Conservation (phyloP, 1,140 invertebrate genomes). For the Solenopsis invicta region DNA sequence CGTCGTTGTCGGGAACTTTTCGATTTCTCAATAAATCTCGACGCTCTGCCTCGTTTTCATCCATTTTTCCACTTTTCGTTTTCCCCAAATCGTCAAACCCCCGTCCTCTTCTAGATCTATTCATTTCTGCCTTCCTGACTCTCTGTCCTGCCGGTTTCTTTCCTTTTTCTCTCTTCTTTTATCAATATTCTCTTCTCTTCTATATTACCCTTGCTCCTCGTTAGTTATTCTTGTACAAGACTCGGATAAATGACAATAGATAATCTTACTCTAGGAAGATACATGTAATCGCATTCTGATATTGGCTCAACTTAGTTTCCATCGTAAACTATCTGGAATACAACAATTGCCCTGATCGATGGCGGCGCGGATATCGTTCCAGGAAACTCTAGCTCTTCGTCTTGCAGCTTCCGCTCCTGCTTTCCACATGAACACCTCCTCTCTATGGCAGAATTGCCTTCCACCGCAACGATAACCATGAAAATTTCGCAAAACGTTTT, state of each 20-base stretch:
- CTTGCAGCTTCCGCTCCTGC: slow-evolving; percentile 23
- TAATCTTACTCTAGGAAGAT: background rate
- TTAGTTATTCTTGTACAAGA: background rate
- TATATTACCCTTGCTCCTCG: background rate
- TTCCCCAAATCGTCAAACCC: slow-evolving; percentile 8
- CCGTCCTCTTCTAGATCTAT: background rate
- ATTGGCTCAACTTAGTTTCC: slow-evolving; percentile 5
- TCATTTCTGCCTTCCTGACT: background rate
- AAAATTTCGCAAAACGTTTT: slow-evolving; percentile 44
- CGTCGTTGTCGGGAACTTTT: slow-evolving; percentile 71
- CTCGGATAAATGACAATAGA: background rate
- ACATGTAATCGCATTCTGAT: background rate
- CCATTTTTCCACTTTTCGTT: background rate
- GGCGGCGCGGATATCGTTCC: slow-evolving; percentile 22
- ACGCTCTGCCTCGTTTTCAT: slow-evolving; percentile 57
- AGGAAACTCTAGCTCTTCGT: slow-evolving; percentile 42
- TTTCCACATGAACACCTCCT: slow-evolving; percentile 20
- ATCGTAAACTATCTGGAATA: slow-evolving; percentile 38
- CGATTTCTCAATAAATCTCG: slow-evolving; percentile 77
- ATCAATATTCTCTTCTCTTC: background rate
- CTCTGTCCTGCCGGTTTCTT: background rate
- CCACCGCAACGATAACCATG: slow-evolving; percentile 32
- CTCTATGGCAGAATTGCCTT: slow-evolving; percentile 26
- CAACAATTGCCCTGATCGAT: slow-evolving; percentile 48
- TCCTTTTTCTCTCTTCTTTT: background rate